Conservation (phyloP, 2,888 invertebrate species). For the Drosophila lutescens region DNA sequence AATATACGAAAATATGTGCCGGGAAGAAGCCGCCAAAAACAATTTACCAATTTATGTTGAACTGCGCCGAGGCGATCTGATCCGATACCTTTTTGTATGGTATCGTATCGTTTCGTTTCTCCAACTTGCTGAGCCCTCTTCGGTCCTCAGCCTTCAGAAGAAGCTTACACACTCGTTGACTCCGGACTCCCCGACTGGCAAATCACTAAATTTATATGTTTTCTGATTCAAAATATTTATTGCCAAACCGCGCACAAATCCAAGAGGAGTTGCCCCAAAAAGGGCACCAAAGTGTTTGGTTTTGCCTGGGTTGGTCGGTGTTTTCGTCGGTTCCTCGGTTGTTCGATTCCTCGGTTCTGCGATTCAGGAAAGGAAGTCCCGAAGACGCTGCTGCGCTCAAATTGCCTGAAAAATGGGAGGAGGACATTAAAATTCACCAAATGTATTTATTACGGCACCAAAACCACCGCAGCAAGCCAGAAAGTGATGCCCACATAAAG, state of each 20-base stretch:
- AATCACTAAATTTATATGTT: constrained; percentile 83
- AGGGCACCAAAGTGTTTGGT: constrained; percentile 63
- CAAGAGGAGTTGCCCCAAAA: constrained; percentile 60
- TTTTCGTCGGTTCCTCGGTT: constrained; percentile 20
- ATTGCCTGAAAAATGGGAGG: constrained; percentile 82
- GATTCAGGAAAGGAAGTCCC: constrained; percentile 45
- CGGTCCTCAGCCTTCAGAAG: constrained; percentile 21
- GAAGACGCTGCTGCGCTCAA: constrained; percentile 62
- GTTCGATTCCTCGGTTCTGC: constrained; percentile 8
- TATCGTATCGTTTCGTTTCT: constrained; percentile 22
- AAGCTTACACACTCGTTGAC: constrained; percentile 44
- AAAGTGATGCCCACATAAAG: constrained; percentile 73
- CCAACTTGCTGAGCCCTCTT: constrained; percentile 11
- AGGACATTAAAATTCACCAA: constrained; percentile 83
- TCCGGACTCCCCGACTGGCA: constrained; percentile 69
- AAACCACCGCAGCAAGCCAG: constrained; percentile 54
- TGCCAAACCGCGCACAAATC: constrained; percentile 65
- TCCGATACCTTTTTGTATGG: constrained; percentile 23
- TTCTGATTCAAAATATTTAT: constrained; percentile 83
- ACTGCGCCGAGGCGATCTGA: constrained; percentile 49
- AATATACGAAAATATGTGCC: constrained; percentile 73
- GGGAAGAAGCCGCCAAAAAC: constrained; percentile 79
- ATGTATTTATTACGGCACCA: constrained; percentile 83
- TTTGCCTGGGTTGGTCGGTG: constrained; percentile 6
- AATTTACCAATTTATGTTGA: constrained; percentile 81